phyloP scores from a whole-genome alignment of 2,888 invertebrate genomes.

The Lampropteryx suffumata region DNA sequence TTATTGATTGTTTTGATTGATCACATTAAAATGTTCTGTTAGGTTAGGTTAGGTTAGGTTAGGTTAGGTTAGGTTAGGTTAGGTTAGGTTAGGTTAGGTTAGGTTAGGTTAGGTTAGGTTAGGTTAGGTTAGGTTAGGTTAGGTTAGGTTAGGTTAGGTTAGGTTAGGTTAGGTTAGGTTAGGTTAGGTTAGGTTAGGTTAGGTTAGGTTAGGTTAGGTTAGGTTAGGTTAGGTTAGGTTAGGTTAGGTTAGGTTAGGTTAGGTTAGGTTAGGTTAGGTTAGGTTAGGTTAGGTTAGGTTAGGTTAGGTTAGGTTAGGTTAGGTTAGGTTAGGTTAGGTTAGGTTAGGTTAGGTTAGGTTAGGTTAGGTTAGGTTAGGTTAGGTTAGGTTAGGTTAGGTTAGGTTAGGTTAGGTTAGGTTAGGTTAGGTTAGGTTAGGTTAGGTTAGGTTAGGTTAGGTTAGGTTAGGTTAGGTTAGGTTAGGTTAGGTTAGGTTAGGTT shows the following conservation, averaged over 20 bases:
- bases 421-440: constrained; percentile 25
- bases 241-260: constrained; percentile 20
- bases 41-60: constrained; percentile 29
- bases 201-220: constrained; percentile 28
- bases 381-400: constrained; percentile 22
- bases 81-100: constrained; percentile 33
- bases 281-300: constrained; percentile 22
- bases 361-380: constrained; percentile 26
- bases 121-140: constrained; percentile 28
- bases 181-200: constrained; percentile 24
- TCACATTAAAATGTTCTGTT: no score
- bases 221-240: constrained; percentile 28
- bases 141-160: constrained; percentile 23
- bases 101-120: constrained; percentile 30
- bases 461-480: constrained; percentile 24
- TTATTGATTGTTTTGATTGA: no score
- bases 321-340: constrained; percentile 20
- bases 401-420: constrained; percentile 22
- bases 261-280: constrained; percentile 22
- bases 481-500: constrained; percentile 25
- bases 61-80: constrained; percentile 31
- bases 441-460: constrained; percentile 22
- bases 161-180: constrained; percentile 13
- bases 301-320: constrained; percentile 26
- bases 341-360: constrained; percentile 22